Evolutionary conservation across 2,888 invertebrate species (phyloP).

Genomic region (Gastracanthus pulcherrimus): DNA sequence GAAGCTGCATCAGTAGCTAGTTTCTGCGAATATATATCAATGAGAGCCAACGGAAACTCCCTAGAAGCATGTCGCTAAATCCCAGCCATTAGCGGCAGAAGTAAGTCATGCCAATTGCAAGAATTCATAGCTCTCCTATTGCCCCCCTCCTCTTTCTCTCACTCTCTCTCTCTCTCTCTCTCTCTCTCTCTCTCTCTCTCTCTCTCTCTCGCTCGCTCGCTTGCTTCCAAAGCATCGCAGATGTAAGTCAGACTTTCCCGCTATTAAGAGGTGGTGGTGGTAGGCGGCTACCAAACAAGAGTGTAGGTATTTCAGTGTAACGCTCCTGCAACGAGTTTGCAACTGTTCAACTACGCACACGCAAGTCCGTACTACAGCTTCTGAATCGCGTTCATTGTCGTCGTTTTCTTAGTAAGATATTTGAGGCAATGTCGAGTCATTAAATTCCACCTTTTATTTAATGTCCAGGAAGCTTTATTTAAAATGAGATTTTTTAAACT

Average conservation of each 20-base stretch:
- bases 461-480: no score
- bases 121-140: slow-evolving; percentile 12
- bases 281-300: neutral
- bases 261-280: neutral
- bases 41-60: neutral
- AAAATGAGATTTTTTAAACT: no score
- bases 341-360: neutral
- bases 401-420: neutral
- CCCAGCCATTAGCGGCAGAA: slow-evolving; percentile 58
- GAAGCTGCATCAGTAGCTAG: neutral
- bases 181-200: neutral
- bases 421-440: no score
- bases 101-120: slow-evolving; percentile 57
- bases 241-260: neutral
- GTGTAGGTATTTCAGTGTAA: slow-evolving; percentile 1
- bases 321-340: slow-evolving; percentile 12
- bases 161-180: neutral
- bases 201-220: neutral
- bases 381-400: neutral
- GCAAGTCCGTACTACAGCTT: neutral
- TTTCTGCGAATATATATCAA: neutral
- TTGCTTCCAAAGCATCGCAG: no score
- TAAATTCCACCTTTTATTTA: no score
- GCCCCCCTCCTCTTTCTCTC: neutral
- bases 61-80: slow-evolving; percentile 44